phyloP scores from a whole-genome alignment of 2,113 vertebrate species.

The Corapipo altera region DNA sequence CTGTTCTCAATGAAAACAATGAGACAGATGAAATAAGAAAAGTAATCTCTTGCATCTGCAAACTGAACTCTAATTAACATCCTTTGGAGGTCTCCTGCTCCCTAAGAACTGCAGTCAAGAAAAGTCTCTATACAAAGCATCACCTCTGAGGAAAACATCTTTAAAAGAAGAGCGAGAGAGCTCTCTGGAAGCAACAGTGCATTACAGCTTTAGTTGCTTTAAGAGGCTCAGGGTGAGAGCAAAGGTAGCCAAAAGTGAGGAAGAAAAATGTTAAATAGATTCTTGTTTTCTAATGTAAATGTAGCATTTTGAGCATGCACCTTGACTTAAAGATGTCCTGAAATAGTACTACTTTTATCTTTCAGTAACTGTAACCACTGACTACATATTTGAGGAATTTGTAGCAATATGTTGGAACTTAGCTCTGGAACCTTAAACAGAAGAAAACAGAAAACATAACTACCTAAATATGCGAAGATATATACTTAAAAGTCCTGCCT shows the following conservation, averaged over 20 bases:
- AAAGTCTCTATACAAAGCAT: conserved; percentile 26
- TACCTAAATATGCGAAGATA: not conserved
- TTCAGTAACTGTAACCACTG: not conserved
- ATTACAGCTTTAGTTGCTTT: not conserved
- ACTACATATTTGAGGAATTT: not conserved
- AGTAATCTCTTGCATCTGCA: conserved; percentile 33
- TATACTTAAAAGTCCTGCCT: not conserved
- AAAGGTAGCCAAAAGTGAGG: not conserved
- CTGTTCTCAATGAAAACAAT: conserved; percentile 46
- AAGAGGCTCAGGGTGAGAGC: not conserved
- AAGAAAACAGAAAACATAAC: not conserved
- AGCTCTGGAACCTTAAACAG: not conserved
- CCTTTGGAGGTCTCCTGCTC: conserved; percentile 53
- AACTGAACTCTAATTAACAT: conserved; percentile 63
- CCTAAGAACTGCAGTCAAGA: conserved; percentile 42
- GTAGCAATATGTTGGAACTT: not conserved
- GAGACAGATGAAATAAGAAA: conserved; percentile 47
- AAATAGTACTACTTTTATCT: not conserved
- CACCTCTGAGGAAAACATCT: conserved; percentile 20
- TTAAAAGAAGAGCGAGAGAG: conserved; percentile 9
- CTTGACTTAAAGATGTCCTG: not conserved
- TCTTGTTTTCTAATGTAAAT: not conserved
- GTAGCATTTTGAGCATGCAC: not conserved
- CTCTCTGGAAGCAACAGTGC: not conserved
- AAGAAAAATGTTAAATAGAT: not conserved